Conservation (phyloP, 2,113 vertebrate genomes). For the Oryctolagus cuniculus region mOryCun1.1 NC_091442.1:95532501-95533000, state of each 20-base stretch:
- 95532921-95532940: background rate
- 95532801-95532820: background rate
- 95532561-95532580: conserved; percentile 49
- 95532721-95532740: background rate
- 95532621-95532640: background rate
- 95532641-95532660: background rate
- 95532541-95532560: conserved; percentile 59
- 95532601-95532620: background rate
- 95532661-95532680: background rate
- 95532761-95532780: background rate
- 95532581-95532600: conserved; percentile 65
- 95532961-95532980: background rate
- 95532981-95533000: background rate
- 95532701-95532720: background rate
- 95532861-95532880: background rate
- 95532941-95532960: background rate
- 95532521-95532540: conserved; percentile 69
- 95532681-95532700: background rate
- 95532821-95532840: background rate
- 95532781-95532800: conserved; percentile 42
- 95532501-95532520: conserved; percentile 70
- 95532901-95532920: background rate
- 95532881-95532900: background rate
- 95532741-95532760: background rate
- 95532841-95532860: background rate